Evolutionary conservation across 2,113 vertebrate genomes (phyloP), one percentile per base, ranked within the genome.

Genomic region (Holacanthus passer): DNA sequence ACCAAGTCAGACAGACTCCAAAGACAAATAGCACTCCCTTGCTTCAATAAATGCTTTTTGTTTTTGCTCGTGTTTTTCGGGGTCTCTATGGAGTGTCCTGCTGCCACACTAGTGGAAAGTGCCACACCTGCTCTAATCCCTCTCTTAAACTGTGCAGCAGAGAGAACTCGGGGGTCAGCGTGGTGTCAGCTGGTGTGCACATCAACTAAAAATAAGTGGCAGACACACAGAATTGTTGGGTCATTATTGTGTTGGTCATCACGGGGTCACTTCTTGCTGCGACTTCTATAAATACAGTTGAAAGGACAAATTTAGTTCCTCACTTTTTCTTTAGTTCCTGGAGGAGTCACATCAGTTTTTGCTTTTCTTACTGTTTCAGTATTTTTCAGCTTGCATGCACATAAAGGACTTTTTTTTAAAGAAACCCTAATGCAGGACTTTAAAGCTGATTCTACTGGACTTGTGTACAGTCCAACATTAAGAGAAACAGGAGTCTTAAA

Each of bases 141-240:
- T n/a, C 47, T 48, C 53, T 81, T 75, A 68, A 85, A 41, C 77
- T 85, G 70, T 29, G 63, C 65, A 39, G 66, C 77, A 79, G 47
- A 73, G 45, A 52, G 66, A 75, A 55, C 64, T 70, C 81, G 59
- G 45, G 74, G 59, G 78, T 84, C 81, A 58, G 66, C 8, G 19
- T 2, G 37, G 29, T 41, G 73, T 72, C 72, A 86, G 88, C 72
- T 82, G 79, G 83, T 82, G 62, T 52, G 68, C 35, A 53, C 73
- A 39, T 59, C 7, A 13, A n/a, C 92, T 90, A 89, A 88, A 91
- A 93, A 92, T 92, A 91, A 90, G 60, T 1, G 6, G 16, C 3
- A 14, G 37, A 7, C 27, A 12, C 56, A 43, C 19, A 10, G 29
- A 71, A 71, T 58, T 53, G 63, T 67, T 73, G 52, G 56, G 29